These are phyloP conservation scores for Harpalus rufipes DNA, from an alignment of 2,888 invertebrate species.

Conservation along the genomic window DNA sequence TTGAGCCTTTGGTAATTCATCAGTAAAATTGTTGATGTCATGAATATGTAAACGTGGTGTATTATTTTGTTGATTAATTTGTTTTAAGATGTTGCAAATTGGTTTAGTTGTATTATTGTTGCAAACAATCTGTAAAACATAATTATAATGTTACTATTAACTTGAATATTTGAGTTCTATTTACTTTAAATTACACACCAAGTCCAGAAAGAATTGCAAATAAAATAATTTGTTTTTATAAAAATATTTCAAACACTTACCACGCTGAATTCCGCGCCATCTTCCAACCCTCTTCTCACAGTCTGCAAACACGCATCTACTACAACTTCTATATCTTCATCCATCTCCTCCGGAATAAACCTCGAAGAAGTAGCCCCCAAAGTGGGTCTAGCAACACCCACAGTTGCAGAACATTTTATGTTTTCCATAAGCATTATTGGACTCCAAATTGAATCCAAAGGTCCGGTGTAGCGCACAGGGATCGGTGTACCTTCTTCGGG, in stretches of 20 bases:
- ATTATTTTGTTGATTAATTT: neutral
- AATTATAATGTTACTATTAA: neutral
- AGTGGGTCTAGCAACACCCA: neutral
- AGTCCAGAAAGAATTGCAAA: no score
- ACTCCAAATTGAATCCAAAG: neutral
- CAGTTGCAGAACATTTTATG: neutral
- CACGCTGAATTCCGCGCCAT: neutral
- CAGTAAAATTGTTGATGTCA: neutral
- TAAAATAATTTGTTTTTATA: no score
- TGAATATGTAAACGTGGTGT: neutral
- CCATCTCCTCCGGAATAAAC: neutral
- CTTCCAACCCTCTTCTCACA: neutral
- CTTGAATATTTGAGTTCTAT: neutral
- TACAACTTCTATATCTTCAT: neutral
- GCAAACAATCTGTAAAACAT: slow-evolving; percentile 4
- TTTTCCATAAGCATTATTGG: neutral
- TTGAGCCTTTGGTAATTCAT: neutral
- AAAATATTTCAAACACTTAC: neutral
- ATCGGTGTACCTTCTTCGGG: neutral
- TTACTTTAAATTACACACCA: no score
- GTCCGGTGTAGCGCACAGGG: neutral
- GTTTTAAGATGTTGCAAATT: neutral
- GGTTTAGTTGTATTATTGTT: slow-evolving; percentile 4
- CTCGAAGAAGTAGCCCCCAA: neutral
- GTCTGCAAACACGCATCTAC: slow-evolving; percentile 14